Evolutionary conservation across 2,888 invertebrate species (phyloP).

Genomic region (Drosophila recens): DNA sequence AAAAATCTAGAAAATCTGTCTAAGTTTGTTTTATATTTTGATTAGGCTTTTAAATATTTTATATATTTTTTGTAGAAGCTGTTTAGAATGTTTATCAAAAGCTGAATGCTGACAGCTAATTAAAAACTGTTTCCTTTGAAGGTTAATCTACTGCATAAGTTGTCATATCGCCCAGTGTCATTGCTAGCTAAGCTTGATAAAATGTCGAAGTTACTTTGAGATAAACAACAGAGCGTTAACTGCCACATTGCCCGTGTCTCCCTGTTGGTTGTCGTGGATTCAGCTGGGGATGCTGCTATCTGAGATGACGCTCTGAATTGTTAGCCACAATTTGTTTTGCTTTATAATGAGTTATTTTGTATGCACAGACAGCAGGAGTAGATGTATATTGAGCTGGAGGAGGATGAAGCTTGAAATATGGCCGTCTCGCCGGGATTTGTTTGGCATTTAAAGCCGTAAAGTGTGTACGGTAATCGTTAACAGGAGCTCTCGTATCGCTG

Average conservation of each 20-base stretch:
- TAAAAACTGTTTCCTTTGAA: neutral
- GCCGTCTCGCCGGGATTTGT: slow-evolving; percentile 39
- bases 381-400: neutral
- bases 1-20: too few relatives aligned
- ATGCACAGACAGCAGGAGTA: slow-evolving; percentile 31
- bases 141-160: neutral
- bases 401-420: slow-evolving; percentile 32
- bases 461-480: slow-evolving; percentile 10
- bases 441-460: slow-evolving; percentile 28
- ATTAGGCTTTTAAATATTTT: too few relatives aligned
- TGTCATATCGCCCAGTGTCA: slow-evolving; percentile 14
- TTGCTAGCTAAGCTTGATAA: slow-evolving; percentile 55
- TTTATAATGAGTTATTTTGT: slow-evolving; percentile 74
- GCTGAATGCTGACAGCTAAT: neutral
- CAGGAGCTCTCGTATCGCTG: neutral
- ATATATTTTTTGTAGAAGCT: neutral
- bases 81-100: neutral
- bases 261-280: neutral
- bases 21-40: too few relatives aligned
- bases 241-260: slow-evolving; percentile 24
- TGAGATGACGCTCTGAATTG: slow-evolving; percentile 71
- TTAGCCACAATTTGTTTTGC: slow-evolving; percentile 75
- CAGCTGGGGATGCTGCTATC: slow-evolving; percentile 30
- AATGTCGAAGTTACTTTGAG: slow-evolving; percentile 61
- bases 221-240: slow-evolving; percentile 55